Base-by-base conservation (phyloP, 2,888 invertebrate genomes). In the Sabatieria punctata region DNA sequence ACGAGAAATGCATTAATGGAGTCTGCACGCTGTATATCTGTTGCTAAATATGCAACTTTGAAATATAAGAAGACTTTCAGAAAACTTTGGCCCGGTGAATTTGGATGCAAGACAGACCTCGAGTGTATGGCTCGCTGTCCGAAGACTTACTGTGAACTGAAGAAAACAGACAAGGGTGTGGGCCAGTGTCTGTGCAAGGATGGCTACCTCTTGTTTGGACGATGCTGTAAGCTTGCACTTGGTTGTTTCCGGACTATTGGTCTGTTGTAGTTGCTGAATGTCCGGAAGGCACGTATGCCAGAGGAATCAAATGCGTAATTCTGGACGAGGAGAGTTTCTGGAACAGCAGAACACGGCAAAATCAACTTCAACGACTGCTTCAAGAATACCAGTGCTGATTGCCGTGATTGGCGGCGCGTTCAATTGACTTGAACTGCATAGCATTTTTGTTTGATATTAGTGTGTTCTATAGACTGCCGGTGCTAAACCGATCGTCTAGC, bases 21-120 rank as follows among this genome's bases (percentile, higher is more conserved):
- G 53, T 56, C 45, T 61, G 61, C 49, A 55, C 52, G 47, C 50
- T 53, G 60, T 60, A 39, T 55, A 33, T 33, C n/a, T 33, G 11
- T 33, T 33, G 33, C n/a, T 41, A 18, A 36, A 21, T 36, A 18
- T 23, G 22, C 3, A 4, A 4, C 18, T 22, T 42, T 37, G 18
- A 18, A 6, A 43, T 33, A 13, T 4, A 26, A 4, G 2, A 15
- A 13, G 11, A 4, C 33, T 52, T 54, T 39, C 37, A 60, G 59
- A 51, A 58, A 58, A 33, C 47, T 60, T 1, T 61, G 60, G 60
- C 61, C 61, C 2, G 61, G 61, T 24, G 61, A 61, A 46, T 61
- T 61, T 43, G 61, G 61, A 8, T 61, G 61, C 41, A 46, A 51
- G 33, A 49, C 53, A 6, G 58, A 61, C 45, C 41, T 43, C 2